These are phyloP conservation scores for Erpornis zantholeuca DNA, from an alignment of 2,113 vertebrate genomes.

Conservation along the genomic window DNA sequence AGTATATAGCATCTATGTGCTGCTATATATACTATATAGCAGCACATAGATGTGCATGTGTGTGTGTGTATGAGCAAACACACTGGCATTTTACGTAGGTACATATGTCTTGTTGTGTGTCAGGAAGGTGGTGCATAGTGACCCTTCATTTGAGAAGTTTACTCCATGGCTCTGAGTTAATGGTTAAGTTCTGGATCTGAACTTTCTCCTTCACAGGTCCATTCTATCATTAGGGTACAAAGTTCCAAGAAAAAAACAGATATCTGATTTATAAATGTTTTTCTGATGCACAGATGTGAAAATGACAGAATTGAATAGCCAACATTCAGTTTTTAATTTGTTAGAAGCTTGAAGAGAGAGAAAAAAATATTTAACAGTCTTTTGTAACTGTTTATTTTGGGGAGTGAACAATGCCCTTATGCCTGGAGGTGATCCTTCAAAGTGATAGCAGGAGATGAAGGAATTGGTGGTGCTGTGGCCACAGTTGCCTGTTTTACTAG, in stretches of 20 bases:
- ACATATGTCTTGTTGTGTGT: not conserved
- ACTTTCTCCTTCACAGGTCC: not conserved
- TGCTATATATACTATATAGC: not conserved
- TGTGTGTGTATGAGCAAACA: not conserved
- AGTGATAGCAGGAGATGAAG: not conserved
- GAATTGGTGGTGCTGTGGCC: not conserved
- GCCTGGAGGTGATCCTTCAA: constrained; percentile 25
- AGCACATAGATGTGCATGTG: too few species aligned
- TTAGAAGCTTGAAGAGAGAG: not conserved
- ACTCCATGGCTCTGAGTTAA: not conserved
- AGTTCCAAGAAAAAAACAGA: not conserved
- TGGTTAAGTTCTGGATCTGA: not conserved
- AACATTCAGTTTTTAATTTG: not conserved
- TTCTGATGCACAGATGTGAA: not conserved
- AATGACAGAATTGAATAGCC: not conserved
- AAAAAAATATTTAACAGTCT: not conserved
- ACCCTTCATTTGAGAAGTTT: not conserved
- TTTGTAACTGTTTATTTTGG: not conserved
- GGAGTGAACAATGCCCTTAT: not conserved
- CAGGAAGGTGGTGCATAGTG: not conserved
- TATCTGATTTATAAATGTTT: not conserved
- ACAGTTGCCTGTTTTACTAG: not conserved
- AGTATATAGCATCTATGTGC: too few species aligned
- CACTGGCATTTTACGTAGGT: not conserved
- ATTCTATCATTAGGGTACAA: not conserved